Base-by-base conservation (phyloP, 2,797 vertebrate species). In the Clarias pachynema region DNA sequence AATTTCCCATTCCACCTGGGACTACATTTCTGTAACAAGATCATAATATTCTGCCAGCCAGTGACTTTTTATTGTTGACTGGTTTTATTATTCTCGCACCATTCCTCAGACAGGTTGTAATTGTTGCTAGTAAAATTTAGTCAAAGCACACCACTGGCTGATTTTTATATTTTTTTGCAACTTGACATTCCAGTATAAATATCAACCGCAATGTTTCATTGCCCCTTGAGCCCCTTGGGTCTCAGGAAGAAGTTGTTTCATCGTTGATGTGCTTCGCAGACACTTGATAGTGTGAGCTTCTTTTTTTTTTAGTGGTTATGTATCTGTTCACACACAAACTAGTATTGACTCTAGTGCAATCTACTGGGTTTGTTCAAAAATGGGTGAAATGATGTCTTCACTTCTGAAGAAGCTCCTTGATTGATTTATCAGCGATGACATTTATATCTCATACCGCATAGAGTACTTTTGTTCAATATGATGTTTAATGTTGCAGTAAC, bases 11-110 rank as follows among this genome's bases (percentile, higher is more conserved):
- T 80, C 85, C 72, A 84, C 57, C 60, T n/a, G 56, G 78, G 82
- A 89, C 79, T 62, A 34, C 82, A 90, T 87, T 87, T 89, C 91
- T 89, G 91, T 83, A 86, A 83, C 83, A 73, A 81, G 68, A 73
- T 88, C 84, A 83, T 89, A 79, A 88, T 83, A 80, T 82, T 86
- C 68, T 73, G 86, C 83, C 90, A 74, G 89, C 87, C 85, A 86
- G 88, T 81, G 87, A 85, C 87, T 84, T 90, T 92, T 89, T 88
- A 91, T 65, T 3, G 83, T 90, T 10, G 85, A 89, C 18, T 34
- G 40, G 26, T 83, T 91, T 94, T 91, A 90, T 93, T 92, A 90
- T 82, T 72, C 60, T 62, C 89, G 53, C 74, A 91, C 93, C 91
- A 92, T 91, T 89, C 80, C 88, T 78, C 82, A 86, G 79, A 92